These are phyloP conservation scores for Pantherophis alleghaniensis DNA, from an alignment of 2,797 vertebrate species.

Conservation along the genomic window DNA sequence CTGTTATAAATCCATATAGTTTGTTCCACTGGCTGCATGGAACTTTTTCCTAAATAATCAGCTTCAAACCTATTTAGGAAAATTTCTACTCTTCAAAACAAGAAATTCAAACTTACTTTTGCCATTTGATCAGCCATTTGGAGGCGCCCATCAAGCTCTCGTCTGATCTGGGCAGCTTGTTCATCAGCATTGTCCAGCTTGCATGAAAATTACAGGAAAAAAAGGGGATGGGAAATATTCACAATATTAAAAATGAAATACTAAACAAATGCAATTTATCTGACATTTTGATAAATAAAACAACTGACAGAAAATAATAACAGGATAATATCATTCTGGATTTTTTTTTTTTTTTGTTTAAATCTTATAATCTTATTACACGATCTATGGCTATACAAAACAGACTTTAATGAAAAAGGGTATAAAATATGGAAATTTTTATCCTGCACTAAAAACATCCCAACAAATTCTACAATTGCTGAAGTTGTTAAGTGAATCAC, in stretches of 20 bases:
- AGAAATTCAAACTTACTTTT: conserved; percentile 74
- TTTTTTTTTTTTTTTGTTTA: not conserved
- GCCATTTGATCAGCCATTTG: conserved; percentile 89
- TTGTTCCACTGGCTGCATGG: not conserved
- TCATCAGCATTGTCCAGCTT: conserved; percentile 96
- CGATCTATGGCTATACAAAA: not conserved
- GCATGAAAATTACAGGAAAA: conserved; percentile 32
- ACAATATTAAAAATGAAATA: conserved; percentile 7
- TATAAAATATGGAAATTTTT: not conserved
- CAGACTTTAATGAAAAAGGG: not conserved
- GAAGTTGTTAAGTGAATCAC: not conserved
- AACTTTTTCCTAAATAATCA: not conserved
- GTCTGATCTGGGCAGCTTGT: conserved; percentile 95
- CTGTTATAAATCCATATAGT: not conserved
- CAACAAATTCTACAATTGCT: not conserved
- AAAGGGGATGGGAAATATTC: conserved; percentile 9
- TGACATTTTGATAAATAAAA: not conserved
- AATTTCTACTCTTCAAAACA: not conserved
- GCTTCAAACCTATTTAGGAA: not conserved
- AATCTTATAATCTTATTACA: not conserved
- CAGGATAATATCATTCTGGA: not conserved
- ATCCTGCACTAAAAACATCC: not conserved
- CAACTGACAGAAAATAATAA: not conserved
- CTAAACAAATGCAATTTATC: not conserved
- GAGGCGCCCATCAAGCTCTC: conserved; percentile 90